phyloP scores from a whole-genome alignment of 2,888 invertebrate species.

The Parnassius glacialis region DNA sequence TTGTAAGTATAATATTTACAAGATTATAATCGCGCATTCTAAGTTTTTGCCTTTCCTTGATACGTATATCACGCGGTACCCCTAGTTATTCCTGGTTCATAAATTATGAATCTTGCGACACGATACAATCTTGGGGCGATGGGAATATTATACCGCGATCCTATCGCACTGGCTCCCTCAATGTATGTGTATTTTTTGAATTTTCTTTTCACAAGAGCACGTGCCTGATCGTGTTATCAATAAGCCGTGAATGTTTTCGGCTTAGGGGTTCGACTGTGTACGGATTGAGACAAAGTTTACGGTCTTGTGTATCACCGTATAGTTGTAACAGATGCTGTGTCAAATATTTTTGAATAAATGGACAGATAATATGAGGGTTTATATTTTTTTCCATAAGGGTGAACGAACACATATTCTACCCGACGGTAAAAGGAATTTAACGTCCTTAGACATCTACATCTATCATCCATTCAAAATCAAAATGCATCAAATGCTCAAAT shows the following conservation, averaged over 20 bases:
- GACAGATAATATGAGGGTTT: too few species aligned
- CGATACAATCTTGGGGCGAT: constrained; percentile 69
- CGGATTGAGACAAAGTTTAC: not conserved
- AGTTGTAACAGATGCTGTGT: too few species aligned
- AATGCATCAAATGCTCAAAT: too few species aligned
- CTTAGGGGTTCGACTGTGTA: constrained; percentile 6
- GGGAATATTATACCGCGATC: constrained; percentile 66
- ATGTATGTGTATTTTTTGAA: constrained; percentile 47
- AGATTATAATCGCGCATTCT: not conserved
- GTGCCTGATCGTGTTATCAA: constrained; percentile 23
- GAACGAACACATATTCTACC: too few species aligned
- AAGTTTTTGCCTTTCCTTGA: constrained; percentile 7
- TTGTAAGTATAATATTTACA: too few species aligned
- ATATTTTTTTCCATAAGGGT: too few species aligned
- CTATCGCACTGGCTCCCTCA: constrained; percentile 39
- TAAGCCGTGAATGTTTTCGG: constrained; percentile 16
- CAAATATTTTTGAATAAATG: too few species aligned
- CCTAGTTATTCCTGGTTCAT: constrained; percentile 61
- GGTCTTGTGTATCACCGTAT: too few species aligned
- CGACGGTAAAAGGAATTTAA: too few species aligned
- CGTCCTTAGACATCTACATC: too few species aligned
- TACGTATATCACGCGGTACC: constrained; percentile 41
- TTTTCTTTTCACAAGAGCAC: constrained; percentile 36
- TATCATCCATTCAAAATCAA: too few species aligned
- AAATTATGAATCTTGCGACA: constrained; percentile 69